Percentiles rank a stretch among this genome's conserved stretches.
Evolutionary conservation across 2,888 invertebrate species (phyloP).

Genomic region (Acholoe squamosa): DNA sequence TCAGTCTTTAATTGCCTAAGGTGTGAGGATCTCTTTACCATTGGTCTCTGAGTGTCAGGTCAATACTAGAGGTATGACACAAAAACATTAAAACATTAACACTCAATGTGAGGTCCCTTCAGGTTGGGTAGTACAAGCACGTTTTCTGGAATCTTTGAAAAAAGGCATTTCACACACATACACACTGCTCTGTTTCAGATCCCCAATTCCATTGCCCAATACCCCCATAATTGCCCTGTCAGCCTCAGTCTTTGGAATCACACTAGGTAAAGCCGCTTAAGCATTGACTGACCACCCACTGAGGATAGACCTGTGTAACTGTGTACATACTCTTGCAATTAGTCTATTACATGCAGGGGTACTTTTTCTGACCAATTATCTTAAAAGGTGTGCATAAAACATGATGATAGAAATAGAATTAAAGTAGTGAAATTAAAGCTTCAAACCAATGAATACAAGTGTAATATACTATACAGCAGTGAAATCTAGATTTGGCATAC

Average conservation of each 20-base stretch:
- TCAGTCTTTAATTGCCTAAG: no score
- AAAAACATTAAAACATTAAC: background rate
- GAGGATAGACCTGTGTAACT: background rate
- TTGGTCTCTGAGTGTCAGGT: no score
- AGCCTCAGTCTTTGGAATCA: background rate
- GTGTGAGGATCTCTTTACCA: no score
- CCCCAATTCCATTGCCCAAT: background rate
- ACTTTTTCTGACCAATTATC: background rate
- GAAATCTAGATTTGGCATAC: background rate
- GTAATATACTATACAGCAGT: background rate
- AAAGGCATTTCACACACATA: conserved; percentile 39
- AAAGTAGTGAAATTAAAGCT: background rate
- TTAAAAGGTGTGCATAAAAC: background rate
- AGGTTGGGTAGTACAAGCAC: background rate
- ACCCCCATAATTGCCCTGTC: background rate
- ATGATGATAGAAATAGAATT: background rate
- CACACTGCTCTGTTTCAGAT: conserved; percentile 5
- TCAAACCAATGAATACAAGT: background rate
- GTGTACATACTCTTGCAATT: conserved; percentile 8
- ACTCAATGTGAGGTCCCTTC: conserved; percentile 20
- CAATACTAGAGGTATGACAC: no score
- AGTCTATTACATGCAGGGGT: background rate
- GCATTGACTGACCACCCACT: background rate
- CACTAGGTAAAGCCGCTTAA: background rate
- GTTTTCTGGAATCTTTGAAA: conserved; percentile 22